phyloP scores from a whole-genome alignment of 2,113 vertebrate species.

The Xiphophorus maculatus region DNA sequence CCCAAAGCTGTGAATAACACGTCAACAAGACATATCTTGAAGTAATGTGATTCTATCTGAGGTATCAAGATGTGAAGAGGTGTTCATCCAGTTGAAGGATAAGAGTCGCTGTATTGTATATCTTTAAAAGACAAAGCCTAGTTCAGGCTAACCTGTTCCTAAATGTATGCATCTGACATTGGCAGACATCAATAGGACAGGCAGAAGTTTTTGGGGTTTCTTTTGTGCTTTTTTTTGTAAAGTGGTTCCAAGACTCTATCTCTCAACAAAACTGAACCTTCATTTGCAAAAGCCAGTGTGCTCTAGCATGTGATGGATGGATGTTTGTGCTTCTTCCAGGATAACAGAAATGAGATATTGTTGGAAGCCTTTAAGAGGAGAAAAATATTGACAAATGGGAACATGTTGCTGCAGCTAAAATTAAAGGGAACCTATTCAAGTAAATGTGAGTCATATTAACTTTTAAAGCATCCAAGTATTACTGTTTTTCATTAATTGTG shows the following conservation, averaged over 20 bases:
- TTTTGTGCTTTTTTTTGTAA: not conserved
- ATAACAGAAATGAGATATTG: constrained; percentile 51
- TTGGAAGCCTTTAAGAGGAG: constrained; percentile 48
- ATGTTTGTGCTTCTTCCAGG: constrained; percentile 35
- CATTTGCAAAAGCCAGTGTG: constrained; percentile 2
- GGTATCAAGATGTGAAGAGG: constrained; percentile 53
- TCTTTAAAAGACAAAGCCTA: constrained; percentile 34
- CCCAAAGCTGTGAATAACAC: constrained; percentile 45
- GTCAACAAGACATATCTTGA: constrained; percentile 55
- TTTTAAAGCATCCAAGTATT: constrained; percentile 10
- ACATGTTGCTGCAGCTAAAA: constrained; percentile 38
- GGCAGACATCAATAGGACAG: constrained; percentile 56
- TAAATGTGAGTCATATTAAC: not conserved
- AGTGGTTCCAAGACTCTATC: not conserved
- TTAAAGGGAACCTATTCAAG: not conserved
- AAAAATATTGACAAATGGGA: constrained; percentile 44
- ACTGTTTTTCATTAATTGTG: not conserved
- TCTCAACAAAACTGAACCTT: not conserved
- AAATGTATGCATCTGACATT: constrained; percentile 53
- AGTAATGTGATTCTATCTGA: constrained; percentile 35
- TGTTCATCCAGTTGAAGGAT: constrained; percentile 27
- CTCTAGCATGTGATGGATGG: constrained; percentile 12
- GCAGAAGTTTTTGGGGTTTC: constrained; percentile 16
- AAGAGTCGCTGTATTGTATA: constrained; percentile 6
- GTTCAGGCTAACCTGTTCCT: constrained; percentile 33